Base-by-base conservation (phyloP, 2,113 vertebrate species). In the Scomber colias region DNA sequence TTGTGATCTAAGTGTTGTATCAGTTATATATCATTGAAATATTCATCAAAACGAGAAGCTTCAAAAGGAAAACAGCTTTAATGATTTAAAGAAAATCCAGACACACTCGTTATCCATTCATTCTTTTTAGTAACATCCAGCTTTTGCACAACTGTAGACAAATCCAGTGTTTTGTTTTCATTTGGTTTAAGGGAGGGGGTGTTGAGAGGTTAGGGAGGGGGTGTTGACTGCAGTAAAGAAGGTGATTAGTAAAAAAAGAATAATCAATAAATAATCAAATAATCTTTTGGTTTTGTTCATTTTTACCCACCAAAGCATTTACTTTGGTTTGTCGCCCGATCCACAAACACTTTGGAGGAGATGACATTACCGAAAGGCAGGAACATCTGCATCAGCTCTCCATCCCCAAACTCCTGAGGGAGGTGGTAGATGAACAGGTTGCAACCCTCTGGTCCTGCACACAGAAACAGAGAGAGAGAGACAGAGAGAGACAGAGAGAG, bases 321-420 rank as follows among this genome's bases (percentile, higher is more conserved):
- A 99, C 98, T 99, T 99, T 99, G 98, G 98, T 99, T 99, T 98
- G 97, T 99, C 98, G 97, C 98, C 97, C 98, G 97, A 98, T 99
- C 97, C 98, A 99, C 98, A 99, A 99, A 99, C 97, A 99, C 98
- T 99, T 99, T 99, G 97, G 97, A 99, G 97, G 98, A 99, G 98
- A 99, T 99, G 98, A 99, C 98, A 99, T 99, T 99, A 99, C 98
- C 98, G 97, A 99, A 99, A 97, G 98, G 97, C 96, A 99, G 97
- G 97, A 99, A 99, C 97, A 99, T 99, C 97, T 99, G 98, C 98
- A 99, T 99, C 96, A 99, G 97, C 96, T 99, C 98, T 95, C 97
- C 96, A 95, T 99, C 98, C 96, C 98, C 98, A 98, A 99, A 98
- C 97, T 99, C 98, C 97, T 99, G 97, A 96, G 98, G 97, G 95